A percentile compares a stretch with the other conserved stretches of the same genome.
phyloP scores from a whole-genome alignment of 1,140 invertebrate species.

The Bombus confusus region DNA sequence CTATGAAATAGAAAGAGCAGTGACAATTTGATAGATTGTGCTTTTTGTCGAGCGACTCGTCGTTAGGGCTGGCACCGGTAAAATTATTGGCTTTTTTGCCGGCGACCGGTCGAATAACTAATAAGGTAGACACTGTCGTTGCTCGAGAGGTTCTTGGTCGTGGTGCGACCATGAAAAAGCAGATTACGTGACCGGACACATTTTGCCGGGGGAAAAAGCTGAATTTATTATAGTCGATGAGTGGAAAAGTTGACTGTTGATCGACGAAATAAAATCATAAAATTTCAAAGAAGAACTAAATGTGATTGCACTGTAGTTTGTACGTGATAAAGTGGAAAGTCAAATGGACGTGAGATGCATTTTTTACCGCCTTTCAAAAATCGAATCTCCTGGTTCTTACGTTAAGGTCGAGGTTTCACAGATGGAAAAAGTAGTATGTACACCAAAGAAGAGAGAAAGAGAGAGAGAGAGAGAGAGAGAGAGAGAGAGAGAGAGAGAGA shows the following conservation, averaged over 20 bases:
- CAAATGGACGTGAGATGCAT: not conserved
- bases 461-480: not conserved
- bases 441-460: not conserved
- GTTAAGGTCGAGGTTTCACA: not conserved
- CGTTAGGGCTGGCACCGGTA: slow-evolving; percentile 58
- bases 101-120: slow-evolving; percentile 61
- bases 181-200: slow-evolving; percentile 22
- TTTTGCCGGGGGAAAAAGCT: not conserved
- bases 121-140: slow-evolving; percentile 50
- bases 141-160: not conserved
- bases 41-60: slow-evolving; percentile 64
- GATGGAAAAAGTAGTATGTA: not conserved
- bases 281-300: not conserved
- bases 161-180: slow-evolving; percentile 9
- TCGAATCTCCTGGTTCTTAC: too few relatives aligned
- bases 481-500: slow-evolving; percentile 46
- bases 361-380: not conserved
- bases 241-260: not conserved
- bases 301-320: not conserved
- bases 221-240: slow-evolving; percentile 1
- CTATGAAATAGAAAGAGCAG: slow-evolving; percentile 72
- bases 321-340: not conserved
- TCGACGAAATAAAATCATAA: not conserved
- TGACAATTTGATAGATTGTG: slow-evolving; percentile 79
- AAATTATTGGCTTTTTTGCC: slow-evolving; percentile 62